Conservation (phyloP, 2,888 invertebrate genomes). For the Caenorhabditis sulstoni region DNA sequence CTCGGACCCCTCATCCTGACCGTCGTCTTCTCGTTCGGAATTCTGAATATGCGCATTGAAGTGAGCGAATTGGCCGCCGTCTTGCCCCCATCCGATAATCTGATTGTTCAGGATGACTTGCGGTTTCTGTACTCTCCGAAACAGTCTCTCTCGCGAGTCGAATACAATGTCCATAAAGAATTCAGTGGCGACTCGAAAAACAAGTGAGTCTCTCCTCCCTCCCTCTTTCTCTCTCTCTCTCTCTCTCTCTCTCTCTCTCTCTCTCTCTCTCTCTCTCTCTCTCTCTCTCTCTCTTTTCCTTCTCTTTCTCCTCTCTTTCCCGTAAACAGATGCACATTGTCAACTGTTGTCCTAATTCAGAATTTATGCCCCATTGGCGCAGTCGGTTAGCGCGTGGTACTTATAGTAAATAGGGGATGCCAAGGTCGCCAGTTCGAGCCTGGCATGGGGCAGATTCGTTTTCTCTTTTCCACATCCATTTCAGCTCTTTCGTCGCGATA, state of each 20-base stretch:
- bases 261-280: too few relatives aligned
- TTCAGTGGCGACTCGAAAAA: constrained; percentile 79
- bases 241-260: too few relatives aligned
- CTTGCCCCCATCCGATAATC: constrained; percentile 7
- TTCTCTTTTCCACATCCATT: constrained; percentile 44
- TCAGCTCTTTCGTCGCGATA: constrained; percentile 77
- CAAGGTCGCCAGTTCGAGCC: constrained; percentile 69
- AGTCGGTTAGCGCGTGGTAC: constrained; percentile 76
- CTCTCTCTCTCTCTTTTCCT: background rate
- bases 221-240: background rate
- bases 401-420: constrained; percentile 69
- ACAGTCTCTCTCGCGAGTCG: constrained; percentile 76
- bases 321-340: constrained; percentile 8
- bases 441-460: constrained; percentile 63
- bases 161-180: constrained; percentile 78
- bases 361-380: constrained; percentile 70
- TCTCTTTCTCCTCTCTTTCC: background rate
- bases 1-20: constrained; percentile 75
- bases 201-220: constrained; percentile 61
- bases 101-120: constrained; percentile 76
- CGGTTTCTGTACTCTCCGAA: constrained; percentile 80
- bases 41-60: constrained; percentile 74
- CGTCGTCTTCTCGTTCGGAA: constrained; percentile 72
- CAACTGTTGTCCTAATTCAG: background rate
- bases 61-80: constrained; percentile 60